Percentiles rank a stretch among this genome's conserved stretches.
Evolutionary conservation across 2,113 vertebrate genomes (phyloP).

Genomic region (Myiozetetes cayanensis): DNA sequence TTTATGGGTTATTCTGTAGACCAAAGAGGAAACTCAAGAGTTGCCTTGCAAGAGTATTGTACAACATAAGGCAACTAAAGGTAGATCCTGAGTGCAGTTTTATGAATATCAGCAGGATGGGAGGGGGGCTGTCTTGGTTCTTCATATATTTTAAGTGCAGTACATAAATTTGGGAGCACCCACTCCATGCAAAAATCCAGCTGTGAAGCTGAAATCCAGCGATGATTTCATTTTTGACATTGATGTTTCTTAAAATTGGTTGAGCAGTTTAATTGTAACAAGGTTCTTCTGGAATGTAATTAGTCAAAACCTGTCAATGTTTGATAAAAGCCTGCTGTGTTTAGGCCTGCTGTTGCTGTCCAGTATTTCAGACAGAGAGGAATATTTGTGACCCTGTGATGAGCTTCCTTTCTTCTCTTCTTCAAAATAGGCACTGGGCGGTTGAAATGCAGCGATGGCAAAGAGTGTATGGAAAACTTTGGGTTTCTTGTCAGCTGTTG

Average conservation of each 20-base stretch:
- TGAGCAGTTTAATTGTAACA: neutral
- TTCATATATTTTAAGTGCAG: neutral
- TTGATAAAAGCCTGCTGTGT: neutral
- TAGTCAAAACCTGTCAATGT: fast-evolving
- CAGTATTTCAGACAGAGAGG: neutral
- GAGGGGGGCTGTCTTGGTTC: neutral
- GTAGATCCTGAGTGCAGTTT: neutral
- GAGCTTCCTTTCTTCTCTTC: neutral
- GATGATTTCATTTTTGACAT: neutral
- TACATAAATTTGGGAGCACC: neutral
- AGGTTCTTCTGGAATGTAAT: neutral
- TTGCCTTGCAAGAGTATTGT: neutral
- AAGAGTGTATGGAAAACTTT: neutral
- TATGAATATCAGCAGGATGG: neutral
- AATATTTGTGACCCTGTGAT: neutral
- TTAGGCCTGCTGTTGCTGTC: neutral
- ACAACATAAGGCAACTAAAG: neutral
- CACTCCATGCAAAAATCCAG: neutral
- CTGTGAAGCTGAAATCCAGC: neutral
- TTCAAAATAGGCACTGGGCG: neutral
- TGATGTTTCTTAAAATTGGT: neutral
- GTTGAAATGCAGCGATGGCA: neutral
- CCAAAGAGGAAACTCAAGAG: neutral
- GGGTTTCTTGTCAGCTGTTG: neutral
- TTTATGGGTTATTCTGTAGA: neutral